Conservation (phyloP, 1,140 invertebrate species). For the Tetramorium parvispinum region DNA sequence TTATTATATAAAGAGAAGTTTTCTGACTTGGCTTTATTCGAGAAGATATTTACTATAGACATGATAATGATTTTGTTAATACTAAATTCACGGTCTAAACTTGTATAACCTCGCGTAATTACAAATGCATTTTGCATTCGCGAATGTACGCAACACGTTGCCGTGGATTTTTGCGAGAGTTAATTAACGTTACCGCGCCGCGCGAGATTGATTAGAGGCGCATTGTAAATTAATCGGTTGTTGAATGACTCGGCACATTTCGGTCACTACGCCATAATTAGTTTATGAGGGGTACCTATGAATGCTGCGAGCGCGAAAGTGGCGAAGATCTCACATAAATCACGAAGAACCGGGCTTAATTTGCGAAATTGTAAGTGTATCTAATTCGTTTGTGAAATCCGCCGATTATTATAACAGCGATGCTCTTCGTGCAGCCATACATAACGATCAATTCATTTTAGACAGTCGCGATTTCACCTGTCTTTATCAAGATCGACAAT, state of each 20-base stretch:
- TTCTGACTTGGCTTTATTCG: background rate
- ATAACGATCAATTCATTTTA: constrained; percentile 3
- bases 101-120: background rate
- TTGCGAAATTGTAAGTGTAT: constrained; percentile 36
- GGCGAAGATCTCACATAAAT: constrained; percentile 44
- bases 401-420: constrained; percentile 29
- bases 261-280: constrained; percentile 10
- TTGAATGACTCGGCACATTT: constrained; percentile 44
- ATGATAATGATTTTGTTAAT: background rate
- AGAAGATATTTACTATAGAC: background rate
- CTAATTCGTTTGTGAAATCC: constrained; percentile 47
- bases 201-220: constrained; percentile 32
- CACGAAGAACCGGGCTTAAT: constrained; percentile 21
- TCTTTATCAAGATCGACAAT: background rate
- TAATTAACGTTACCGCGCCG: constrained; percentile 22
- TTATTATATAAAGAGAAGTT: background rate
- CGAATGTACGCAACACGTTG: background rate
- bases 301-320: constrained; percentile 47
- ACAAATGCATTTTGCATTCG: background rate
- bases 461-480: background rate
- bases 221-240: constrained; percentile 40
- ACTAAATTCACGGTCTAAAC: background rate
- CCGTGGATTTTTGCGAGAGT: constrained; percentile 31
- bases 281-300: constrained; percentile 10
- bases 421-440: background rate